Percentiles rank a stretch among this genome's conserved stretches.
Conservation (phyloP, 2,113 vertebrate genomes). For the Ovis canadensis region DNA sequence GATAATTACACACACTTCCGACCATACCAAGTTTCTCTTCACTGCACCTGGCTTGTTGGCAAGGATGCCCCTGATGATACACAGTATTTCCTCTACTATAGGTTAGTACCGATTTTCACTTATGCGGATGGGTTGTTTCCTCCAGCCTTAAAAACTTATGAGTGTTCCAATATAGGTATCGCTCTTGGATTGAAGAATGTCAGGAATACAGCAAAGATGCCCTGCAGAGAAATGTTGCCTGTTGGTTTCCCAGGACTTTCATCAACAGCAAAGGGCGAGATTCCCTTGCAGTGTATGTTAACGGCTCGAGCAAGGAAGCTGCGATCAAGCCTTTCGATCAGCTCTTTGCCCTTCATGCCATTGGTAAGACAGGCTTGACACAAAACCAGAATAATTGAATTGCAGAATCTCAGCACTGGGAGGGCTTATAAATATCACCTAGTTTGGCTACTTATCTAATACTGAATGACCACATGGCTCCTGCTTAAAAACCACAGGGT, state of each 20-base stretch:
- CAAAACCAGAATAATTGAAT: background rate
- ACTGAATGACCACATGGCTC: background rate
- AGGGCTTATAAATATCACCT: background rate
- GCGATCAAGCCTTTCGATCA: constrained; percentile 74
- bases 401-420: background rate
- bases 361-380: constrained; percentile 71
- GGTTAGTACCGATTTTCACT: constrained; percentile 67
- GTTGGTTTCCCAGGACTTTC: constrained; percentile 63
- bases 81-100: constrained; percentile 79
- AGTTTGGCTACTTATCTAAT: background rate
- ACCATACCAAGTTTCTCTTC: constrained; percentile 63
- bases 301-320: constrained; percentile 74
- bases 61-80: constrained; percentile 73
- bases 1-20: fast-evolving
- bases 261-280: constrained; percentile 42
- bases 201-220: constrained; percentile 58
- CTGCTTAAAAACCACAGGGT: background rate
- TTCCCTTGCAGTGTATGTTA: constrained; percentile 62
- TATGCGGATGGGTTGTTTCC: background rate
- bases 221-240: constrained; percentile 41
- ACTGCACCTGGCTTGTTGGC: constrained; percentile 76
- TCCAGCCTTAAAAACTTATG: background rate
- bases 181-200: constrained; percentile 62
- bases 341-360: constrained; percentile 69
- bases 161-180: constrained; percentile 65